Percentiles rank a stretch among this genome's conserved stretches.
Conservation (phyloP, 2,797 vertebrate species). For the Coluber constrictor region DNA sequence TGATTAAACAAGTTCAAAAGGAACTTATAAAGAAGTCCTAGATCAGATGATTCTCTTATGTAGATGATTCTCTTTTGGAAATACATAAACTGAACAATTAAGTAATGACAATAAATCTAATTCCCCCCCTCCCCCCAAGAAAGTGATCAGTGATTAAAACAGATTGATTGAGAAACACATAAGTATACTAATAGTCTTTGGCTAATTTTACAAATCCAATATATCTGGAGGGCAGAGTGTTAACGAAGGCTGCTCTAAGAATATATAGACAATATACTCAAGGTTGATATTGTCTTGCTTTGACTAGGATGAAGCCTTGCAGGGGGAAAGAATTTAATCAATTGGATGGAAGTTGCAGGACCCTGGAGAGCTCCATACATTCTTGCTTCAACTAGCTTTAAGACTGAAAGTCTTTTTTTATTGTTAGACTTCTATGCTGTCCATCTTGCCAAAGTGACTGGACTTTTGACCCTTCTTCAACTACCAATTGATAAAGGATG, state of each 20-base stretch:
- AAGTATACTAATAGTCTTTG: neutral
- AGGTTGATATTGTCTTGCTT: neutral
- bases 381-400: neutral
- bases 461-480: neutral
- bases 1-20: neutral
- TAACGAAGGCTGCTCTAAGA: neutral
- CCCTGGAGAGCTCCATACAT: neutral
- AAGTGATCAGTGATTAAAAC: neutral
- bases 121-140: neutral
- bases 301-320: neutral
- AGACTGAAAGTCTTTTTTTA: too few species aligned
- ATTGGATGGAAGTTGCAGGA: neutral
- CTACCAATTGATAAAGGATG: neutral
- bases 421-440: neutral
- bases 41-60: neutral
- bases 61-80: neutral
- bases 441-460: neutral
- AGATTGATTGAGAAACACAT: neutral
- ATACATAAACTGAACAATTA: neutral
- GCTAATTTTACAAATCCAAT: neutral
- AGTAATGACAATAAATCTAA: neutral
- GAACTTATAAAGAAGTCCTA: neutral
- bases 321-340: neutral
- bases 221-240: neutral
- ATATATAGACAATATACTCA: neutral